Conservation (phyloP, 2,888 invertebrate species). For the Tigriopus californicus region DNA sequence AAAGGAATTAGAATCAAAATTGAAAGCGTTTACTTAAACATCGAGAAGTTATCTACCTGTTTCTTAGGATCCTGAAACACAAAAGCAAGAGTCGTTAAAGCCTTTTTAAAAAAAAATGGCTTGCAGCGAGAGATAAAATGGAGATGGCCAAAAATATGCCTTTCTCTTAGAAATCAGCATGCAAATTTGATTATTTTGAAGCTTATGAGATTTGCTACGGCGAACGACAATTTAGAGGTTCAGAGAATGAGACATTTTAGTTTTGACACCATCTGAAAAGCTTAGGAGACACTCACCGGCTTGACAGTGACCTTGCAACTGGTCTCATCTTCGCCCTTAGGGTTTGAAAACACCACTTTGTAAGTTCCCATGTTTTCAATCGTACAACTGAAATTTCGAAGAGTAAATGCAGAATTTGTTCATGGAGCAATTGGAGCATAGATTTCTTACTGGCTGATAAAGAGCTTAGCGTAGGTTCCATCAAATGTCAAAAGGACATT, state of each 20-base stretch:
- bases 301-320: conserved; percentile 14
- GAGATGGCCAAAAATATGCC: no score
- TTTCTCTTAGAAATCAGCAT: no score
- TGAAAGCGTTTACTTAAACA: no score
- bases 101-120: no score
- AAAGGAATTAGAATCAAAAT: no score
- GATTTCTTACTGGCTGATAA: background rate
- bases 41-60: no score
- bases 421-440: no score
- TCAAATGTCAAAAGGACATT: conserved; percentile 8
- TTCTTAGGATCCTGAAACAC: no score
- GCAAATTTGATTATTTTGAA: no score
- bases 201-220: no score
- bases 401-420: background rate
- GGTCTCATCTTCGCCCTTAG: conserved; percentile 12
- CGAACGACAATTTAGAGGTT: background rate
- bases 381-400: background rate
- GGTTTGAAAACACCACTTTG: conserved; percentile 7
- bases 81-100: no score
- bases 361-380: conserved; percentile 8
- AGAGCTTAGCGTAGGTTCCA: conserved; percentile 10
- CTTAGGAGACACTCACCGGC: conserved; percentile 1
- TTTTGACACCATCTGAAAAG: background rate
- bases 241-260: background rate
- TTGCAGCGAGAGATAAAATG: no score